Evolutionary conservation across 1,140 invertebrate species (phyloP).

Genomic region (Aleiodes sp.): DNA sequence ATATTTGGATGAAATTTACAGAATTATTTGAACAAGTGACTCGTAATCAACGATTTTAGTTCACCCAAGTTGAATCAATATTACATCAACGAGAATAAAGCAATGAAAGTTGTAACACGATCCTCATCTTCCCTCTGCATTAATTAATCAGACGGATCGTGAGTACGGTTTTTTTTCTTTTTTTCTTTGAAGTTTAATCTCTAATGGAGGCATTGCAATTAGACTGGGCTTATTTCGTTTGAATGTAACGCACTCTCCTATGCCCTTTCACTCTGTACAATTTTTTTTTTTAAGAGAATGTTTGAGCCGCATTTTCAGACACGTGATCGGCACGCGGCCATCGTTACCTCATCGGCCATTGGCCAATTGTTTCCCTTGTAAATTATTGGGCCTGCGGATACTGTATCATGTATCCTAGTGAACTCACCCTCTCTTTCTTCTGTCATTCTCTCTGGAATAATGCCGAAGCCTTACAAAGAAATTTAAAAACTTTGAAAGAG

Average conservation of each 20-base stretch:
- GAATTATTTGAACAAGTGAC: background rate
- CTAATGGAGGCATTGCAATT: conserved; percentile 56
- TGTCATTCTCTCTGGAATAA: too few species aligned
- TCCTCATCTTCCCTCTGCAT: background rate
- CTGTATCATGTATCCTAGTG: background rate
- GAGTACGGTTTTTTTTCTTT: background rate
- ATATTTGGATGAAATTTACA: background rate
- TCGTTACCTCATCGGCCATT: conserved; percentile 50
- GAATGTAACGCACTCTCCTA: conserved; percentile 3
- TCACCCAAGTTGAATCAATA: background rate
- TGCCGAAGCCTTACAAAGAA: too few species aligned
- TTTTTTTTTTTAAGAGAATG: conserved; percentile 35
- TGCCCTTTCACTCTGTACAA: background rate
- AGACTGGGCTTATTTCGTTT: conserved; percentile 50
- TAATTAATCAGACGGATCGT: conserved; percentile 19
- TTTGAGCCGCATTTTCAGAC: conserved; percentile 49
- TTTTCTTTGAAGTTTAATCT: conserved; percentile 57
- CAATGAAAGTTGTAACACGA: background rate
- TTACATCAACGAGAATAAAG: background rate
- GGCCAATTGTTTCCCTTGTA: conserved; percentile 49
- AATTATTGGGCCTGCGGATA: conserved; percentile 37
- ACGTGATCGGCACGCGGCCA: conserved; percentile 54
- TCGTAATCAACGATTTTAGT: background rate
- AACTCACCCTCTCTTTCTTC: too few species aligned
- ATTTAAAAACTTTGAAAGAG: too few species aligned